Evolutionary conservation across 2,113 vertebrate species (phyloP).

Genomic region (Oncorhynchus masou): DNA sequence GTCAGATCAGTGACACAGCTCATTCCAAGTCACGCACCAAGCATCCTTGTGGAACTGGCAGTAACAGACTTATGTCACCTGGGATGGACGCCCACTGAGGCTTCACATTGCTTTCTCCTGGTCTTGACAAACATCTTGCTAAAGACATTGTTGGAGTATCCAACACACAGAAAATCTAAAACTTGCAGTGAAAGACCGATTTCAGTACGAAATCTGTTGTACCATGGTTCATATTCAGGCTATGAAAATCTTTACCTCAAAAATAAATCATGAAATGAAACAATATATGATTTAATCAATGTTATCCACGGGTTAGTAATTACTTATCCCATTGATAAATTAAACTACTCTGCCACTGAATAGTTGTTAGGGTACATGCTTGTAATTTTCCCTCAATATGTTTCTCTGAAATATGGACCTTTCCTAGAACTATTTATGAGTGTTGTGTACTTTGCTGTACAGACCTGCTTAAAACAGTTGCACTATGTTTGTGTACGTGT

Average conservation of each 20-base stretch:
- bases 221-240: no score
- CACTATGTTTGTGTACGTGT: not conserved
- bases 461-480: not conserved
- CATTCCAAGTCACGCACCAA: constrained; percentile 29
- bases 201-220: no score
- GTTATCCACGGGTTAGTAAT: not conserved
- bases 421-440: constrained; percentile 7
- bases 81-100: not conserved
- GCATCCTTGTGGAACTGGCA: not conserved
- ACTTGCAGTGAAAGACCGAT: no score
- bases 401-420: constrained; percentile 41
- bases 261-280: not conserved
- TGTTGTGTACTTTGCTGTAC: not conserved
- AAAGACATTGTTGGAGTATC: no score
- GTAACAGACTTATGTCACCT: not conserved
- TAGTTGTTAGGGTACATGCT: constrained; percentile 17
- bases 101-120: not conserved
- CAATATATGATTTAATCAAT: constrained; percentile 14
- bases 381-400: constrained; percentile 36
- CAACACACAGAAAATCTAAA: no score
- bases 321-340: constrained; percentile 28
- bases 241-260: not conserved
- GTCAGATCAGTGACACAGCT: constrained; percentile 2
- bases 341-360: constrained; percentile 14
- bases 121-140: no score